A percentile compares a stretch with the other conserved stretches of the same genome.
Evolutionary conservation across 2,113 vertebrate genomes (phyloP).

Genomic region (Hoplias malabaricus): DNA sequence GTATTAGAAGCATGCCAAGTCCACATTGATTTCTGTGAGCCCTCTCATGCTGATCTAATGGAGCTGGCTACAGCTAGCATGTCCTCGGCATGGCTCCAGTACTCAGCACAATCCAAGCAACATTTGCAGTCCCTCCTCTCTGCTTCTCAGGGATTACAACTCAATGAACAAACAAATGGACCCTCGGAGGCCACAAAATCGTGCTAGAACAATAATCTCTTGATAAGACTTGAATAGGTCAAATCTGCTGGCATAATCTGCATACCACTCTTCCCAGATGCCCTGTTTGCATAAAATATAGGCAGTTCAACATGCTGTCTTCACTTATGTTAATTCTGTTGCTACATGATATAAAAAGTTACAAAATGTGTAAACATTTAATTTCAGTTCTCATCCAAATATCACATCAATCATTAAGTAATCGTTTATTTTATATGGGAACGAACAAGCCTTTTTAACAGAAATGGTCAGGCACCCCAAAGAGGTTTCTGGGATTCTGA

Average conservation of each 20-base stretch:
- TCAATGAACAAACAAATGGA: constrained; percentile 39
- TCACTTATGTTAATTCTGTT: not conserved
- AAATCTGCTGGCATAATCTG: not conserved
- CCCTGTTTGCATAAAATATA: not conserved
- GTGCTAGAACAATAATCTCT: constrained; percentile 1
- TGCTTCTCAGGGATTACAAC: not conserved
- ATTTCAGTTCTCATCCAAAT: too few species aligned
- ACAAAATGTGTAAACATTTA: too few species aligned
- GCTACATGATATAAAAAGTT: not conserved
- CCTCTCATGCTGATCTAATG: constrained; percentile 19
- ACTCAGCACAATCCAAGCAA: not conserved
- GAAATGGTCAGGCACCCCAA: too few species aligned
- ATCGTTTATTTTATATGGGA: too few species aligned
- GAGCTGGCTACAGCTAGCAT: constrained; percentile 9
- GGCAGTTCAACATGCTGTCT: not conserved
- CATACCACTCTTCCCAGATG: not conserved
- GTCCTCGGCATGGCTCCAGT: constrained; percentile 17
- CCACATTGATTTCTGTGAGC: not conserved
- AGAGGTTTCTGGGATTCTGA: too few species aligned
- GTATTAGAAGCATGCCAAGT: constrained; percentile 6
- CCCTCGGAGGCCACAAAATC: not conserved
- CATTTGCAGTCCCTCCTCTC: constrained; percentile 17
- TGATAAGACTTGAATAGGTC: not conserved
- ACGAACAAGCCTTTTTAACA: too few species aligned
- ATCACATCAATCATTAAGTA: too few species aligned